These are phyloP conservation scores for Thymelicus sylvestris DNA, from an alignment of 2,888 invertebrate genomes.

Conservation along the genomic window DNA sequence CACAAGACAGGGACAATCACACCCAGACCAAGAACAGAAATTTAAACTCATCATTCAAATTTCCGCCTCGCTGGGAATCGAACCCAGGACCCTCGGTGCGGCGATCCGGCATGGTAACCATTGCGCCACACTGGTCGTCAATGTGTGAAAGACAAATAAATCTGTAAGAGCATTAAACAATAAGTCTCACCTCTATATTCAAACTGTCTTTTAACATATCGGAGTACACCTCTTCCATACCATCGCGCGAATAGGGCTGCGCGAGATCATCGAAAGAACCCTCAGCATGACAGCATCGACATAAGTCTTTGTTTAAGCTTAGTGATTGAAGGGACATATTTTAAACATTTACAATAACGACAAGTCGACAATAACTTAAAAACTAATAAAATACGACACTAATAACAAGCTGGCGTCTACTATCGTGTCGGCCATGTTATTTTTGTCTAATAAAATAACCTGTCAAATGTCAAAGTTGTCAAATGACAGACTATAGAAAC, in stretches of 20 bases:
- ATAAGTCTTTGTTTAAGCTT: constrained; percentile 64
- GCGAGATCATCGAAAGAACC: constrained; percentile 63
- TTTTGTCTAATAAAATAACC: background rate
- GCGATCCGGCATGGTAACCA: no score
- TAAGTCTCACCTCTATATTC: constrained; percentile 52
- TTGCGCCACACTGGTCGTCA: no score
- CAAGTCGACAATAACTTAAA: background rate
- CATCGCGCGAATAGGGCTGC: constrained; percentile 49
- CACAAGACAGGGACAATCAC: no score
- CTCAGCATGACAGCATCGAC: constrained; percentile 71
- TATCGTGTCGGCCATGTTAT: constrained; percentile 10
- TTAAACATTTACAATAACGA: constrained; percentile 33
- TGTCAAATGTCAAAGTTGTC: background rate
- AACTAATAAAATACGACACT: background rate
- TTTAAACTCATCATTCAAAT: no score
- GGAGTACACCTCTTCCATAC: constrained; percentile 55
- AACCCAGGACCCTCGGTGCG: no score
- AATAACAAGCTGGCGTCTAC: constrained; percentile 16
- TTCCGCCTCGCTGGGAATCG: no score
- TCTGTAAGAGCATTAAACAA: background rate
- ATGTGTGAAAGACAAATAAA: no score
- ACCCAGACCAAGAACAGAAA: no score
- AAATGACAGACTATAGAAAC: background rate
- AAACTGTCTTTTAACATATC: constrained; percentile 64
- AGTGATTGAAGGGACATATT: constrained; percentile 58